Percentiles rank a stretch among this genome's conserved stretches.
phyloP scores from a whole-genome alignment of 1,140 invertebrate species.

The Bombus haemorrhoidalis region DNA sequence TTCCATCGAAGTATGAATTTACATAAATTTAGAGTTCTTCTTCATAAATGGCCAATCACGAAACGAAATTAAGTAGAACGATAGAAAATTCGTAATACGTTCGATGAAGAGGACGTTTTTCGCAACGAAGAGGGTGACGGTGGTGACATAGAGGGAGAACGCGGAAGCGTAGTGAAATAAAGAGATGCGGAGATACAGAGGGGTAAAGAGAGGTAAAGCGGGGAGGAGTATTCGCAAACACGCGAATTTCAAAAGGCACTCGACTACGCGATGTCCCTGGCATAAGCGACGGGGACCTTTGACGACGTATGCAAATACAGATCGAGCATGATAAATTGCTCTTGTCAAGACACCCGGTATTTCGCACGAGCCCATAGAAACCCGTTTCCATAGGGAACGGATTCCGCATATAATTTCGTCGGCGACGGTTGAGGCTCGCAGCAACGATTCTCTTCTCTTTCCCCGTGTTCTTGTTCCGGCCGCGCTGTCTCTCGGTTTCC shows the following conservation, averaged over 20 bases:
- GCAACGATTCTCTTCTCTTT: conserved; percentile 15
- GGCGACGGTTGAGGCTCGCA: conserved; percentile 54
- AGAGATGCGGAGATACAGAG: conserved; percentile 39
- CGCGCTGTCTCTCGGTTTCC: background rate
- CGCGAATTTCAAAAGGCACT: conserved; percentile 83
- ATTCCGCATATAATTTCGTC: conserved; percentile 75
- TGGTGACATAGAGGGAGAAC: conserved; percentile 41
- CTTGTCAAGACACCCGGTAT: conserved; percentile 82
- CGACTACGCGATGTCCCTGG: conserved; percentile 80
- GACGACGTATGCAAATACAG: conserved; percentile 83
- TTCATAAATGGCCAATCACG: no score
- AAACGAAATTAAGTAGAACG: conserved; percentile 9
- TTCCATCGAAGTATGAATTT: no score
- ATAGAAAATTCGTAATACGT: conserved; percentile 11
- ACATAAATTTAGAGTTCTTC: no score
- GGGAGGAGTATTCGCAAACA: conserved; percentile 80
- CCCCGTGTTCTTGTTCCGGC: background rate
- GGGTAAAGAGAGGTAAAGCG: no score
- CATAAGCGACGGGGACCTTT: conserved; percentile 79
- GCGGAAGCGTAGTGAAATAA: conserved; percentile 56
- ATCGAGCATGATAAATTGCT: conserved; percentile 83
- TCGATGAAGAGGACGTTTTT: background rate
- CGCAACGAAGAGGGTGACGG: conserved; percentile 40
- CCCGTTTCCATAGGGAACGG: conserved; percentile 73
- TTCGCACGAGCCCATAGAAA: conserved; percentile 79